These are phyloP conservation scores for Crotalus viridis DNA, from an alignment of 2,113 vertebrate species.

Conservation along the genomic window DNA sequence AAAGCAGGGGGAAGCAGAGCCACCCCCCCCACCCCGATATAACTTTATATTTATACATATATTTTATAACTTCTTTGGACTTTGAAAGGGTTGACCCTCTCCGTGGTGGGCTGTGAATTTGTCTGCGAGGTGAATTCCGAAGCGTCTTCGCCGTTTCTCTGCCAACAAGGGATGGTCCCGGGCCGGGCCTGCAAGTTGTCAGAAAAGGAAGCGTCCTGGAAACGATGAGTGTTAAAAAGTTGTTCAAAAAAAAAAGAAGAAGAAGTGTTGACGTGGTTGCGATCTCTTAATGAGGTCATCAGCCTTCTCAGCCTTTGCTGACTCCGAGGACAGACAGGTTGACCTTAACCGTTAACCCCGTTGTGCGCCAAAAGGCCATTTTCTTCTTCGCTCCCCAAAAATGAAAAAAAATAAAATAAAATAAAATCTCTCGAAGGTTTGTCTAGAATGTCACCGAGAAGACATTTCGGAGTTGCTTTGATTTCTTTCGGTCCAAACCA, in stretches of 20 bases:
- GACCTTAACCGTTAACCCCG: neutral
- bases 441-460: neutral
- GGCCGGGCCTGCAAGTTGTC: conserved; percentile 64
- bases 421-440: too few species aligned
- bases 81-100: conserved; percentile 41
- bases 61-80: conserved; percentile 43
- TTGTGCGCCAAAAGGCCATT: neutral
- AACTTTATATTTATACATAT: too few species aligned
- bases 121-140: conserved; percentile 72
- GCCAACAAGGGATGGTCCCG: conserved; percentile 66
- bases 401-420: too few species aligned
- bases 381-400: neutral
- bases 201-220: conserved; percentile 58
- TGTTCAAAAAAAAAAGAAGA: conserved; percentile 67
- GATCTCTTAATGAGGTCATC: conserved; percentile 80
- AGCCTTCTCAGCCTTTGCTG: neutral
- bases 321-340: neutral
- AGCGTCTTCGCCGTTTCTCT: conserved; percentile 53
- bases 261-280: conserved; percentile 74
- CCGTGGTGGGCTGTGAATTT: conserved; percentile 49
- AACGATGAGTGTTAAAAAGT: conserved; percentile 73
- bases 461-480: neutral
- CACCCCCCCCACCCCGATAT: neutral
- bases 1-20: too few species aligned
- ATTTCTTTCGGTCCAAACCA: neutral